Conservation (phyloP, 2,888 invertebrate genomes). For the Baccha elongata region DNA sequence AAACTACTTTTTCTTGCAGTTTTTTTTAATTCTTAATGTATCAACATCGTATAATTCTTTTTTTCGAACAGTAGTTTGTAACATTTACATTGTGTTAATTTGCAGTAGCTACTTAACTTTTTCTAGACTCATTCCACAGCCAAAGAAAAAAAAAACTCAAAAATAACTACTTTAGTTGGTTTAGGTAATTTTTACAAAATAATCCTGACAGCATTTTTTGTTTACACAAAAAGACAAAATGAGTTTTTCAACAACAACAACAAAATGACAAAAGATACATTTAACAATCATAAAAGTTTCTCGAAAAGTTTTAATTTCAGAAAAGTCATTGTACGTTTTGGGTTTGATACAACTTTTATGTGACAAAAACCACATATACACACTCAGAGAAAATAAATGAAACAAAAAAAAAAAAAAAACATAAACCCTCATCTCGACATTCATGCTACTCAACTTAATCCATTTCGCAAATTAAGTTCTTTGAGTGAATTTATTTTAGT, state of each 20-base stretch:
- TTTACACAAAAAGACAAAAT: not conserved
- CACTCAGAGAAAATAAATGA: not conserved
- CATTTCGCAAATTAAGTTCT: constrained; percentile 70
- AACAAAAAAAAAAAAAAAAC: constrained; percentile 22
- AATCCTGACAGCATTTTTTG: not conserved
- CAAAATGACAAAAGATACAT: not conserved
- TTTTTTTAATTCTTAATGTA: too few relatives aligned
- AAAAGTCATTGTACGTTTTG: constrained; percentile 21
- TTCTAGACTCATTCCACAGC: too few relatives aligned
- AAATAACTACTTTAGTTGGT: too few relatives aligned
- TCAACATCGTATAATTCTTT: too few relatives aligned
- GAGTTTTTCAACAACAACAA: not conserved
- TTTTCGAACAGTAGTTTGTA: too few relatives aligned
- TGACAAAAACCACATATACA: constrained; percentile 25
- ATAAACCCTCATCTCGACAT: constrained; percentile 36
- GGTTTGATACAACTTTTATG: constrained; percentile 2
- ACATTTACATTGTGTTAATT: too few relatives aligned
- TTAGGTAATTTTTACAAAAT: not conserved
- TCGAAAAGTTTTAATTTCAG: constrained; percentile 29
- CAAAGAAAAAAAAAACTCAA: too few relatives aligned
- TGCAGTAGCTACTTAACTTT: too few relatives aligned
- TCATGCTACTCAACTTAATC: constrained; percentile 58
- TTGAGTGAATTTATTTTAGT: constrained; percentile 66
- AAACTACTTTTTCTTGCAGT: too few relatives aligned
- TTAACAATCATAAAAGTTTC: not conserved